phyloP scores from a whole-genome alignment of 2,797 vertebrate species.

The Cryptoprocta ferox region DNA sequence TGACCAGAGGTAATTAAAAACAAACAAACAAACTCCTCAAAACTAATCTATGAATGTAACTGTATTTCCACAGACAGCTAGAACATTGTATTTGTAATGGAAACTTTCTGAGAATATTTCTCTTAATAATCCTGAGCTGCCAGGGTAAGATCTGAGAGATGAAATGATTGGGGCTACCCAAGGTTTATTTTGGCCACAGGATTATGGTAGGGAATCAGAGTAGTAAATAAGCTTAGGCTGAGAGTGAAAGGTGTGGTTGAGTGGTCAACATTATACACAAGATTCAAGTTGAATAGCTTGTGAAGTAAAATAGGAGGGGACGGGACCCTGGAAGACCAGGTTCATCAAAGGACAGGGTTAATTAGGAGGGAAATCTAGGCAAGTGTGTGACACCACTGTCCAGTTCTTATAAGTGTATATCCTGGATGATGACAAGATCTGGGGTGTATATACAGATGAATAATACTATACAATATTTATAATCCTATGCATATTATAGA shows the following conservation, averaged over 20 bases:
- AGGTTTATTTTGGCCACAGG: background rate
- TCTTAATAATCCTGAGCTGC: background rate
- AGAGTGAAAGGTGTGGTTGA: background rate
- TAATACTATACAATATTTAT: background rate
- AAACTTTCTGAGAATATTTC: background rate
- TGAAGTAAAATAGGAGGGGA: background rate
- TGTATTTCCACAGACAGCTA: background rate
- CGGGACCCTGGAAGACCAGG: background rate
- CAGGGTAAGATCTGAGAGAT: background rate
- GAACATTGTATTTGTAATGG: background rate
- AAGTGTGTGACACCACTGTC: background rate
- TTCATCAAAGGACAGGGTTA: background rate
- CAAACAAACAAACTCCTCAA: no score
- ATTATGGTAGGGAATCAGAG: background rate
- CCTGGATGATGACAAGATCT: background rate
- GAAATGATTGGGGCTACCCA: fast-evolving
- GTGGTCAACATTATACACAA: fast-evolving
- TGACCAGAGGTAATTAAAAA: background rate
- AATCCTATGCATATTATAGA: background rate
- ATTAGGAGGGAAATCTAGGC: fast-evolving
- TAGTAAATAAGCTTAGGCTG: background rate
- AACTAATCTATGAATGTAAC: background rate
- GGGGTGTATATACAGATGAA: background rate
- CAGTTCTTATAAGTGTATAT: background rate
- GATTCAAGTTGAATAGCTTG: background rate